Evolutionary conservation across 2,113 vertebrate species (phyloP), one percentile per base, ranked within the genome.

Genomic region (Monarcha castaneiventris): DNA sequence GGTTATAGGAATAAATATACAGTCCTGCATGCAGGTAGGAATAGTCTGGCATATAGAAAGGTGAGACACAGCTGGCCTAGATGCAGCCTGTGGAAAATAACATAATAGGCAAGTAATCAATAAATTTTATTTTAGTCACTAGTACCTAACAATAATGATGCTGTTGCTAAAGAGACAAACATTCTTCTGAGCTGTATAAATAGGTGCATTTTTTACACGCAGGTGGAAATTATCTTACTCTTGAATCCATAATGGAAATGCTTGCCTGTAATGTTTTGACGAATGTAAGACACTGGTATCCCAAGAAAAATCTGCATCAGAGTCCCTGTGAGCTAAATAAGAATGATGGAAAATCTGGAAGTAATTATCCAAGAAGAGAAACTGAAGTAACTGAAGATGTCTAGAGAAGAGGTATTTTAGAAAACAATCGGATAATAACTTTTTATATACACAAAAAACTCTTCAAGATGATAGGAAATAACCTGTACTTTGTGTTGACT

Each of bases 121-220:
- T 55, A n/a, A 6, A 25, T 58, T 54, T 67, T 43, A 23, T 69
- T 68, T 81, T 58, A 62, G 22, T 43, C 19, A 25, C 4, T 39
- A 48, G 4, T 44, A 32, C 0, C 0, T 16, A 64, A 46, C 21
- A 74, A 25, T n/a, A 58, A 67, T 35, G 6, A 14, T 64, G 7
- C 5, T 76, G 15, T 46, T n/a, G 20, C 7, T 89, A 74, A 74
- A 78, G 52, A 48, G 26, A 14, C 4, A 54, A 80, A 25, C 8
- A 30, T 16, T 78, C 9, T 48, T 78, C 25, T 75, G 9, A 33
- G 15, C 21, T 90, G 5, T 62, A 37, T 54, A 43, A 56, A 44
- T 27, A 78, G 1, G 3, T 30, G 6, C 9, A n/a, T 41, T 75
- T 85, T 63, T 13, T 43, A 20, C 27, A 39, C 7, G 33, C 44